Evolutionary conservation across 2,113 vertebrate species (phyloP), one percentile per base, ranked within the genome.

Genomic region (Connochaetes taurinus): DNA sequence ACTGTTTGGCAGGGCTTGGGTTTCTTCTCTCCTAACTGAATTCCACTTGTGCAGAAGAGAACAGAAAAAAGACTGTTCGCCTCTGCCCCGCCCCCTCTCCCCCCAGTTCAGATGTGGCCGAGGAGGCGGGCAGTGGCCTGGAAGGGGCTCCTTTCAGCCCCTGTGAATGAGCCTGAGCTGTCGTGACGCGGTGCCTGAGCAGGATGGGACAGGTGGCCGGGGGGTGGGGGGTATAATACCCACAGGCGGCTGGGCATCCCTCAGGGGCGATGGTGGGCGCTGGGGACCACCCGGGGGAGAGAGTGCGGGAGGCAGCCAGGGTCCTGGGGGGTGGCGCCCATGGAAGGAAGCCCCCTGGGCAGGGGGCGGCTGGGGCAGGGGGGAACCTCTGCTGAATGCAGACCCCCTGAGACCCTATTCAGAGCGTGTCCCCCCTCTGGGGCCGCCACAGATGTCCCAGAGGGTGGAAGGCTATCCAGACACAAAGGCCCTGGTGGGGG

Each of bases 31-130:
- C 86, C 58, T 94, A 91, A 93, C 60, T 96, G 92, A 96, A 91
- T 86, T 94, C 95, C 57, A 3, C 43, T 80, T 95, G 96, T 89
- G 96, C 84, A 50, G 64, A 36, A 88, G 89, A 94, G 95, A 97
- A 97, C 96, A 97, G 98, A 94, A 96, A 97, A 95, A 91, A 94
- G 57, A 91, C 84, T 97, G 97, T 97, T 90, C 13, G 33, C 0
- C 47, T 74, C 36, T 25, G 97, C 57, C 31, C 2, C 2, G 17
- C 67, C 74, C 95, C 82, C 82, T 87, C 92, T 52, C 47, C 0
- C 2, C 5, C 0, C 50, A 23, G 86, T 19, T 25, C 64, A 3
- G 90, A 62, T 1, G 6, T 25, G 23, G 43, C 67, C 2, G 64
- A 31, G 67, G 33, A 7, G 78, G 36, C 21, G 11, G 78, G 60